These are phyloP conservation scores for Hypocryptadius cinnamomeus DNA, from an alignment of 2,113 vertebrate species.

Conservation along the genomic window DNA sequence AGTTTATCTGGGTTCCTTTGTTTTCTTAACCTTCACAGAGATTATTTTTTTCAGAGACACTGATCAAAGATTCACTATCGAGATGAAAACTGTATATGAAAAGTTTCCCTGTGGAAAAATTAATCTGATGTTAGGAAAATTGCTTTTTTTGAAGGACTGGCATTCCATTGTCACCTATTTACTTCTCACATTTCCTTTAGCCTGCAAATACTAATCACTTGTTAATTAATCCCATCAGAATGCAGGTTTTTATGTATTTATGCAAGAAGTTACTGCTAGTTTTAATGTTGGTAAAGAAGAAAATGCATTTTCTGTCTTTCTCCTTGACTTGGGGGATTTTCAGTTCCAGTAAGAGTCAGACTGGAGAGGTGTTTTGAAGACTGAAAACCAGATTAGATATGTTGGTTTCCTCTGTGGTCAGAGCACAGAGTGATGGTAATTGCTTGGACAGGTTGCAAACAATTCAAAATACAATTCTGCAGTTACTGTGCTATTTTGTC, in stretches of 20 bases:
- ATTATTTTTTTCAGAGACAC: neutral
- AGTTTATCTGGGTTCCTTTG: neutral
- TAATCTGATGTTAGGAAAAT: neutral
- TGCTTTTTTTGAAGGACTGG: neutral
- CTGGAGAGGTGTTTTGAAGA: neutral
- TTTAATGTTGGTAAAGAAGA: neutral
- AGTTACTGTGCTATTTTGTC: neutral
- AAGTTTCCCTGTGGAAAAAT: neutral
- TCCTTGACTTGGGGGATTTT: neutral
- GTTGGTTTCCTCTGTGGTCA: neutral
- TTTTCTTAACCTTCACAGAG: neutral
- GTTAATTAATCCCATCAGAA: neutral
- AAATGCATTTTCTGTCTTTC: neutral
- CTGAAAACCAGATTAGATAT: neutral
- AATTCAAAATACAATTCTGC: neutral
- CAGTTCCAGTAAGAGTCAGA: neutral
- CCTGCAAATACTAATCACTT: neutral
- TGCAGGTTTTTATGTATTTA: neutral
- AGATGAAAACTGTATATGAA: neutral
- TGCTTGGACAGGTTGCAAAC: neutral
- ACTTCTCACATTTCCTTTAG: neutral
- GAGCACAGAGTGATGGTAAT: neutral
- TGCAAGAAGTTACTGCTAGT: neutral
- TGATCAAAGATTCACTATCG: conserved; percentile 2
- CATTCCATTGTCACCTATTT: neutral